phyloP scores from a whole-genome alignment of 2,797 vertebrate species.

The Basileuterus tristriatus region DNA sequence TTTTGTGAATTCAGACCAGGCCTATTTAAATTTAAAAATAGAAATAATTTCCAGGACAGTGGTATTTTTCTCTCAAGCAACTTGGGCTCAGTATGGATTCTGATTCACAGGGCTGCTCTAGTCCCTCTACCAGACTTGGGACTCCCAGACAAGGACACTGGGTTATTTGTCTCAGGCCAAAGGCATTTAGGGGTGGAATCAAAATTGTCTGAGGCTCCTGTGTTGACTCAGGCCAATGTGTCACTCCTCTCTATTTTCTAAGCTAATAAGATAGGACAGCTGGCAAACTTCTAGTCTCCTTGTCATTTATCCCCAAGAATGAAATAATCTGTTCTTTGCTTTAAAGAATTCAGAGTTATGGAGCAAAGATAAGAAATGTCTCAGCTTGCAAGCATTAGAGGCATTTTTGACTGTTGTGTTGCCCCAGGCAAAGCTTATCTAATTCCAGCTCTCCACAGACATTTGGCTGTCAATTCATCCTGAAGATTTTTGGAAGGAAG shows the following conservation, averaged over 20 bases:
- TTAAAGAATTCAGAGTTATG: slow-evolving; percentile 37
- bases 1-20: not conserved
- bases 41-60: not conserved
- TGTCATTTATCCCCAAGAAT: slow-evolving; percentile 1
- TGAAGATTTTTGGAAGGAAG: slow-evolving; percentile 22
- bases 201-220: not conserved
- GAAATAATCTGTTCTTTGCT: slow-evolving; percentile 29
- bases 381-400: slow-evolving; percentile 39
- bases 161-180: not conserved
- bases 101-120: not conserved
- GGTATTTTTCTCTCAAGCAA: not conserved
- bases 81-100: not conserved
- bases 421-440: slow-evolving; percentile 59
- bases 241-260: not conserved
- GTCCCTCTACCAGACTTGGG: not conserved
- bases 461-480: slow-evolving; percentile 43
- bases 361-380: slow-evolving; percentile 49
- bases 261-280: slow-evolving; percentile 20
- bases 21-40: not conserved
- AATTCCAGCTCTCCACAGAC: slow-evolving; percentile 19
- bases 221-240: not conserved
- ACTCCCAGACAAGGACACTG: not conserved
- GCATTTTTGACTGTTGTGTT: slow-evolving; percentile 23
- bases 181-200: not conserved
- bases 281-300: slow-evolving; percentile 40